A percentile compares a stretch with the other conserved stretches of the same genome.
Evolutionary conservation across 2,888 invertebrate genomes (phyloP).

Genomic region (Chydorus sphaericus): DNA sequence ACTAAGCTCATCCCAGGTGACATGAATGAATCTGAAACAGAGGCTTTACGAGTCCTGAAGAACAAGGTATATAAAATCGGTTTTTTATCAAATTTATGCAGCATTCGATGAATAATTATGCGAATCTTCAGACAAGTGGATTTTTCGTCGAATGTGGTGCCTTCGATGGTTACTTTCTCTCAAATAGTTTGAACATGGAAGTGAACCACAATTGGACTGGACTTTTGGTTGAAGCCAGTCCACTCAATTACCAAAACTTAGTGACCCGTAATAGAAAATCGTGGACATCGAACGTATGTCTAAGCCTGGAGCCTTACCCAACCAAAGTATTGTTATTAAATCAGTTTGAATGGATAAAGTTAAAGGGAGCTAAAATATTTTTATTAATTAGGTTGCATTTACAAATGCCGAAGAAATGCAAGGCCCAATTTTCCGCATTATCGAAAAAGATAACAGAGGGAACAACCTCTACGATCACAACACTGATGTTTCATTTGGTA

Average conservation of each 20-base stretch:
- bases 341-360: too few relatives aligned
- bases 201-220: constrained; percentile 34
- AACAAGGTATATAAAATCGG: too few relatives aligned
- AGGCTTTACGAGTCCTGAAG: too few relatives aligned
- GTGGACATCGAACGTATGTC: constrained; percentile 34
- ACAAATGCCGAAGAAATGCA: too few relatives aligned
- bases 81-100: neutral
- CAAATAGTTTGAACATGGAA: constrained; percentile 38
- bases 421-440: too few relatives aligned
- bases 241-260: constrained; percentile 32
- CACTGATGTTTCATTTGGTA: too few relatives aligned
- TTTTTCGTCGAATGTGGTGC: constrained; percentile 40
- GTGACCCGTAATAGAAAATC: constrained; percentile 32
- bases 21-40: neutral
- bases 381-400: too few relatives aligned
- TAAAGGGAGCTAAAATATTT: too few relatives aligned
- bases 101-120: neutral
- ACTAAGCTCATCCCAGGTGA: too few relatives aligned
- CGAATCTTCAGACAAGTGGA: constrained; percentile 29
- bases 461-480: too few relatives aligned
- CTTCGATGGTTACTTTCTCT: constrained; percentile 38
- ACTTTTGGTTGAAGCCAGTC: constrained; percentile 37
- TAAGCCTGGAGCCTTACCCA: constrained; percentile 30
- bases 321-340: constrained; percentile 16
- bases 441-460: too few relatives aligned